phyloP scores from a whole-genome alignment of 1,140 invertebrate genomes.

The Drosophila funebris region DNA sequence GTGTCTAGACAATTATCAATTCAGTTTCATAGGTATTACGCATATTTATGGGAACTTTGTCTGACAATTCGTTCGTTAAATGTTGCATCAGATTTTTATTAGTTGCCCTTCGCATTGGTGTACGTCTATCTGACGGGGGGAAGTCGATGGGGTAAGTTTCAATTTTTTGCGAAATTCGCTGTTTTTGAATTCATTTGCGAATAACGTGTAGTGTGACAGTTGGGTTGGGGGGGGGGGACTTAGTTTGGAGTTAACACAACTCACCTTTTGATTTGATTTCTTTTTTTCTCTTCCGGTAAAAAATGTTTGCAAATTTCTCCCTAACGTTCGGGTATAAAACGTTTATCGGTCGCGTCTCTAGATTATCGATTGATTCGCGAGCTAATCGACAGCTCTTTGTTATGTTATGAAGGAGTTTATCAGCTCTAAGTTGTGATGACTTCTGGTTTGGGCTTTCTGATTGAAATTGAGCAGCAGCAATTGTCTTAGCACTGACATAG shows the following conservation, averaged over 20 bases:
- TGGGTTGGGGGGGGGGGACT: background rate
- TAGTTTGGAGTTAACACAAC: slow-evolving; percentile 7
- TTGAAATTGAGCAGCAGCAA: slow-evolving; percentile 76
- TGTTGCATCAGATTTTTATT: slow-evolving; percentile 69
- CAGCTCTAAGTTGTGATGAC: slow-evolving; percentile 75
- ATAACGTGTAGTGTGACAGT: background rate
- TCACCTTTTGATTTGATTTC: slow-evolving; percentile 79
- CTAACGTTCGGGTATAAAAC: slow-evolving; percentile 50
- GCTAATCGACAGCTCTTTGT: slow-evolving; percentile 47
- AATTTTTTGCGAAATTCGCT: slow-evolving; percentile 1
- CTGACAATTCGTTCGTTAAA: slow-evolving; percentile 51
- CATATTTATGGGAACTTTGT: slow-evolving; percentile 21
- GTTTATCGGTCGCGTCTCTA: slow-evolving; percentile 28
- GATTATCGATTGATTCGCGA: slow-evolving; percentile 17
- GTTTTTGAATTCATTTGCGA: background rate
- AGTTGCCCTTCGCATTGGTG: slow-evolving; percentile 60
- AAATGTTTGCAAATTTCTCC: slow-evolving; percentile 77
- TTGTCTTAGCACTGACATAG: slow-evolving; percentile 82
- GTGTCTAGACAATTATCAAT: slow-evolving; percentile 64
- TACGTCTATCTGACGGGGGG: slow-evolving; percentile 8
- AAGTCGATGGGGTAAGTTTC: slow-evolving; percentile 8
- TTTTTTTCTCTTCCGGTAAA: slow-evolving; percentile 82
- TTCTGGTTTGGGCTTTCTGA: slow-evolving; percentile 69
- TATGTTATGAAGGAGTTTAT: slow-evolving; percentile 83
- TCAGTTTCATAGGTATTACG: slow-evolving; percentile 37